Evolutionary conservation across 2,797 vertebrate species (phyloP).

Genomic region (Gymnothorax javanicus): DNA sequence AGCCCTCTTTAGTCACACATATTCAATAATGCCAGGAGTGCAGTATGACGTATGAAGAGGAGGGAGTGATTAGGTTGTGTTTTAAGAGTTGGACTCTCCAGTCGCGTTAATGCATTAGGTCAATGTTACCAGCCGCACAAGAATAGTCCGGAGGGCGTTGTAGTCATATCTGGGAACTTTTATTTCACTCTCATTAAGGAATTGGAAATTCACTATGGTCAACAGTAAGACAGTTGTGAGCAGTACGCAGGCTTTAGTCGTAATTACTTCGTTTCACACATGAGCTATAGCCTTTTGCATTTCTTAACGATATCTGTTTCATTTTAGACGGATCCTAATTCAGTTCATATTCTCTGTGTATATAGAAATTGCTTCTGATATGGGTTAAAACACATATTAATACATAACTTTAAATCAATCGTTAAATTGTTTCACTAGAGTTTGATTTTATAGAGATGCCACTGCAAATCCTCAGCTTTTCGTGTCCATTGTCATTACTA

Average conservation of each 20-base stretch:
- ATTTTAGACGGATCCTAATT: background rate
- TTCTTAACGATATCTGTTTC: background rate
- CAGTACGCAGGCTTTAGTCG: background rate
- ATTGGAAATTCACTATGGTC: background rate
- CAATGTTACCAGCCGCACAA: background rate
- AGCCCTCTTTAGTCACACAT: background rate
- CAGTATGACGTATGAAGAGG: background rate
- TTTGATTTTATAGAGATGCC: background rate
- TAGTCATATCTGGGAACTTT: background rate
- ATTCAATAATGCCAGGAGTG: background rate
- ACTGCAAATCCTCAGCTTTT: background rate
- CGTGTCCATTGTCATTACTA: conserved; percentile 5
- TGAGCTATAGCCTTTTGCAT: background rate
- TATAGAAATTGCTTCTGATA: background rate
- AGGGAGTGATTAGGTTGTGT: background rate
- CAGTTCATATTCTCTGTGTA: background rate
- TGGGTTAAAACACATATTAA: background rate
- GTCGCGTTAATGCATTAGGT: background rate
- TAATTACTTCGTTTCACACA: background rate
- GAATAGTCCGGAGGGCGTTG: background rate
- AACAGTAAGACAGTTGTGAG: background rate
- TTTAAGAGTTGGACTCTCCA: background rate
- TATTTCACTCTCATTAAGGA: background rate
- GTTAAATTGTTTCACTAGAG: background rate
- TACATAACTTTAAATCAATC: background rate